These are phyloP conservation scores for Meloidogyne exigua DNA, from an alignment of 1,140 invertebrate genomes.

Conservation along the genomic window DNA sequence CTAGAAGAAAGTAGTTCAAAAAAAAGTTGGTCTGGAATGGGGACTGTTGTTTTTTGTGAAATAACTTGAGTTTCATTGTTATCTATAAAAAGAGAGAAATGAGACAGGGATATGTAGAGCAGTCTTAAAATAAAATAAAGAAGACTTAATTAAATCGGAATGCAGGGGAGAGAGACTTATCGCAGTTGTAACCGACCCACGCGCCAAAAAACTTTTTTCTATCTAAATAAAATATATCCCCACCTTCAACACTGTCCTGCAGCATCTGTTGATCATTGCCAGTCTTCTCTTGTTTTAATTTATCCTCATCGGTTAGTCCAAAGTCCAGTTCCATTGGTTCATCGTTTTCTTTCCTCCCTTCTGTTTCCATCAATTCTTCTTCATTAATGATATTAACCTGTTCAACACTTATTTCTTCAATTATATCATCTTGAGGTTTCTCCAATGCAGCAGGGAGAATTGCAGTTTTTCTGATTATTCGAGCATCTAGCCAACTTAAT, in stretches of 20 bases:
- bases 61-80: background rate
- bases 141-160: no score
- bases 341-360: slow-evolving; percentile 26
- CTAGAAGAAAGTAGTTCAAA: slow-evolving; percentile 50
- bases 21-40: slow-evolving; percentile 42
- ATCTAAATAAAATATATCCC: background rate
- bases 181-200: no score
- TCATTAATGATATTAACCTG: slow-evolving; percentile 8
- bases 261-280: background rate
- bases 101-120: background rate
- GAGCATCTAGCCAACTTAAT: slow-evolving; percentile 83
- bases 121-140: no score
- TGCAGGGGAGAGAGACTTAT: no score
- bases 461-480: slow-evolving; percentile 49
- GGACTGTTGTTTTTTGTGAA: slow-evolving; percentile 20
- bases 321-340: background rate
- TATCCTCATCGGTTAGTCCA: background rate
- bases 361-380: slow-evolving; percentile 35
- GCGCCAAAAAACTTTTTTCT: background rate
- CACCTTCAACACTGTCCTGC: background rate
- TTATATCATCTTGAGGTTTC: slow-evolving; percentile 22
- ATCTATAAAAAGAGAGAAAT: background rate
- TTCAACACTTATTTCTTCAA: slow-evolving; percentile 16
- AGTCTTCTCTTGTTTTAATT: background rate
- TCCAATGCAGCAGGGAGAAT: slow-evolving; percentile 23